Base-by-base conservation (phyloP, 2,888 invertebrate species). In the Pachycephus smyrnensis region DNA sequence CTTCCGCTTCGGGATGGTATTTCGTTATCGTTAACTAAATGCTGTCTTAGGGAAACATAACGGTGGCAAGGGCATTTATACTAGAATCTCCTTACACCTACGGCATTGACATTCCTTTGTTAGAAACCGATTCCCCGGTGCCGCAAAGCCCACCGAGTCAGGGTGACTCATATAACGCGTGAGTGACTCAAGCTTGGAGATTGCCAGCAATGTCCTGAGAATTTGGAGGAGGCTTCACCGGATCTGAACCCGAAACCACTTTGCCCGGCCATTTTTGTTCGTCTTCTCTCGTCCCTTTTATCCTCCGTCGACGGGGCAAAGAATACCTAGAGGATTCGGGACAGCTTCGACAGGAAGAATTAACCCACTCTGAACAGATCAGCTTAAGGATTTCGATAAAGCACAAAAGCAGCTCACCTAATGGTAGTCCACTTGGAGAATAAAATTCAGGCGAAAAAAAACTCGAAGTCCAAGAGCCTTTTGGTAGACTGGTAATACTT, bases 171-270 rank as follows among this genome's bases (percentile, higher is more conserved):
- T 69, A 69, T 77, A 55, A 55, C 55, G 55, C 55, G 76, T 79
- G 84, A 82, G 86, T 90, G 90, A 91, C 88, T 91, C 90, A 91
- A 88, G 85, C 84, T 82, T 81, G 79, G 87, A 85, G 88, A 89
- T 88, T 83, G 88, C 84, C 84, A 85, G 83, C 89, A 82, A 90
- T 89, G 89, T 89, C 88, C 86, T 86, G 83, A 80, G 82, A 83
- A 82, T 23, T 55, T 55, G 23, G 75, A 40, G 11, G 37, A 75
- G 71, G 40, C 55, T 4, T 30, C 69, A 77, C 80, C 77, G 77
- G 82, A 80, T 76, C 79, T 81, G 82, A 55, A 55, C 55, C 55
- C 55, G 31, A 35, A 81, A 81, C 78, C 80, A 37, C 73, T 79
- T 71, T 78, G 80, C 80, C 80, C 76, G 79, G 71, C 76, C 75